phyloP scores from a whole-genome alignment of 2,797 vertebrate species.

The Macrochelys suwanniensis region DNA sequence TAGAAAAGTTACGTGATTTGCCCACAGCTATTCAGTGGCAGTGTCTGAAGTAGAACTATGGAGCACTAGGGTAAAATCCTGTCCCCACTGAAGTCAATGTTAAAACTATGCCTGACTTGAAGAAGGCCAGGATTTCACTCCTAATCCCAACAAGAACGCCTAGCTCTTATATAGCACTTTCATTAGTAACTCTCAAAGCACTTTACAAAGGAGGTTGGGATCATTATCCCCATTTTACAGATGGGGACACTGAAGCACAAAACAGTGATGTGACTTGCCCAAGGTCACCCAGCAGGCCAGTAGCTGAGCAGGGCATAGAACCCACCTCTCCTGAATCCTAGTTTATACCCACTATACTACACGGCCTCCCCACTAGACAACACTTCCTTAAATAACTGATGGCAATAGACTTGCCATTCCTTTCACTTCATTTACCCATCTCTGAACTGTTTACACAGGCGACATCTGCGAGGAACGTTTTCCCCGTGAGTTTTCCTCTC shows the following conservation, averaged over 20 bases:
- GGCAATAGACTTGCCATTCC: not conserved
- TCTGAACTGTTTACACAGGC: not conserved
- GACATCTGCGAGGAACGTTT: not conserved
- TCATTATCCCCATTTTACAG: not conserved
- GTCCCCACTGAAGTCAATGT: not conserved
- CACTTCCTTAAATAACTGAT: not conserved
- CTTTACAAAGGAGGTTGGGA: not conserved
- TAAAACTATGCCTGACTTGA: not conserved
- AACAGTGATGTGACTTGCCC: not conserved
- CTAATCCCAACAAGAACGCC: too few species aligned
- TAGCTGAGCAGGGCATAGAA: not conserved
- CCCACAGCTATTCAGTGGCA: not conserved
- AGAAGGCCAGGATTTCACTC: not conserved
- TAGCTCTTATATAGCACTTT: not conserved
- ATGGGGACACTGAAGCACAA: not conserved
- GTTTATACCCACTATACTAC: not conserved
- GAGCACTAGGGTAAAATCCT: not conserved
- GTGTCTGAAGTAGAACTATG: not conserved
- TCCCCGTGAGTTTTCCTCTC: not conserved
- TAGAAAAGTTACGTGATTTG: not conserved
- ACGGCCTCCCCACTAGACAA: not conserved
- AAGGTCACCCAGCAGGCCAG: not conserved
- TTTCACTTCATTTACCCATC: not conserved
- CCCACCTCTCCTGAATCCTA: not conserved
- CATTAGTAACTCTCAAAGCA: not conserved